A percentile compares a stretch with the other conserved stretches of the same genome.
Conservation (phyloP, 1,140 invertebrate species). For the Adelges cooleyi region DNA sequence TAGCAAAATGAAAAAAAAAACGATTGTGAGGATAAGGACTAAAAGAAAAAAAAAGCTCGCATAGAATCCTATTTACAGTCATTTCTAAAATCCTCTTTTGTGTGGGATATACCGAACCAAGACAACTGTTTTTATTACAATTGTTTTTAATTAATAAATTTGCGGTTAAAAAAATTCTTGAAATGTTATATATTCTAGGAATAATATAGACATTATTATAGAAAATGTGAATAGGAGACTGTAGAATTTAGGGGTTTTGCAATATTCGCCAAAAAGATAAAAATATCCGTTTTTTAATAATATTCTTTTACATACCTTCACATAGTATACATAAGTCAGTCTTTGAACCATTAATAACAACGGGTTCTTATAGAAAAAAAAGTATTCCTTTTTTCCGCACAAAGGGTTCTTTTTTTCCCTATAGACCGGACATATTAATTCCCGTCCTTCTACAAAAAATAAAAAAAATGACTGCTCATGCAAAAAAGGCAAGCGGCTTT, state of each 20-base stretch:
- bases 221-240: no score
- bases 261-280: not conserved
- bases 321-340: slow-evolving; percentile 1
- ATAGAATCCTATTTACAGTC: slow-evolving; percentile 7
- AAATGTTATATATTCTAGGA: no score
- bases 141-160: no score
- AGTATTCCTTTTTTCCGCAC: not conserved
- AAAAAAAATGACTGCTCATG: not conserved
- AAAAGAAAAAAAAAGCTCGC: not conserved
- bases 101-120: no score
- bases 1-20: slow-evolving; percentile 16
- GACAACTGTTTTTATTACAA: no score
- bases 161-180: no score
- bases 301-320: not conserved
- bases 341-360: slow-evolving; percentile 12
- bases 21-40: not conserved
- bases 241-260: slow-evolving; percentile 6
- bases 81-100: not conserved
- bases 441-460: not conserved
- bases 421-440: slow-evolving; percentile 23
- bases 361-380: not conserved
- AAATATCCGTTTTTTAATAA: not conserved
- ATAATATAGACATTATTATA: no score
- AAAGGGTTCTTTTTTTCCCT: slow-evolving; percentile 17
- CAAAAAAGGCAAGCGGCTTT: slow-evolving; percentile 13